phyloP scores from a whole-genome alignment of 2,888 invertebrate species.

The Parapristionchus giblindavisi region DNA sequence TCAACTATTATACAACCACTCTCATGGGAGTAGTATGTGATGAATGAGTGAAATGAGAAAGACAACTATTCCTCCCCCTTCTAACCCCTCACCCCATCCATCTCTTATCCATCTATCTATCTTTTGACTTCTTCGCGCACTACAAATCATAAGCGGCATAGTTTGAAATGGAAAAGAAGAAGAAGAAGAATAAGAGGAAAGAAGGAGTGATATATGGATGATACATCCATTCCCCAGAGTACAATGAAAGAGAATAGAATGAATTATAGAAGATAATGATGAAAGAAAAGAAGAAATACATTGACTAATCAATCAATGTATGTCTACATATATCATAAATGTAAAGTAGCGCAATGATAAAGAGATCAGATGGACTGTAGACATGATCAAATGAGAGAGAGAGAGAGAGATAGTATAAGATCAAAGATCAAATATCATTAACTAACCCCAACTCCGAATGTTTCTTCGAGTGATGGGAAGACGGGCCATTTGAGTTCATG shows the following conservation, averaged over 20 bases:
- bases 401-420: no score
- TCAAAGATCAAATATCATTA: no score
- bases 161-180: no score
- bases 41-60: not conserved
- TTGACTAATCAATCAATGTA: no score
- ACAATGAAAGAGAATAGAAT: not conserved
- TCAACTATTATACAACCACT: not conserved
- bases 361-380: no score
- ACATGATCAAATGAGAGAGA: no score
- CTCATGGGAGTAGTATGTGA: not conserved
- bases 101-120: not conserved
- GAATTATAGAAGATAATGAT: no score
- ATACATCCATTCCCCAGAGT: not conserved
- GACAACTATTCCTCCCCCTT: not conserved
- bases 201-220: not conserved
- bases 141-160: not conserved
- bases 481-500: slow-evolving; percentile 15
- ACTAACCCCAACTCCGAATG: slow-evolving; percentile 8
- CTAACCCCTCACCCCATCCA: not conserved
- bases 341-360: no score
- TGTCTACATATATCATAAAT: no score
- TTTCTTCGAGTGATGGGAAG: not conserved
- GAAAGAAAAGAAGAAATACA: no score
- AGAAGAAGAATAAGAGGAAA: not conserved
- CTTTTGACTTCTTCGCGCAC: not conserved